Conservation (phyloP, 1,140 invertebrate species). For the Anagrus nilaparvatae region DNA sequence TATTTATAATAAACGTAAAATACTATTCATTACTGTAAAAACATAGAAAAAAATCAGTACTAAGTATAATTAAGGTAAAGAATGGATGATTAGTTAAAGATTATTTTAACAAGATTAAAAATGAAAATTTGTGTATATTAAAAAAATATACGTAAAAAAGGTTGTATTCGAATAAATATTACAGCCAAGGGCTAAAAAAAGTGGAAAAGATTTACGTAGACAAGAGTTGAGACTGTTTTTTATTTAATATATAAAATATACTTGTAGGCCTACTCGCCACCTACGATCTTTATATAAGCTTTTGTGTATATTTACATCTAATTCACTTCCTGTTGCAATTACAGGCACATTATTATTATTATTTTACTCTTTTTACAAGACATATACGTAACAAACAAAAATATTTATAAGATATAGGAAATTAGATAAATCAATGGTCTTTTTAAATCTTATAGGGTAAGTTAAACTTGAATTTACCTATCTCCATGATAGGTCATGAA, state of each 20-base stretch:
- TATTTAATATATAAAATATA: too few species aligned
- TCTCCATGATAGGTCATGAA: too few species aligned
- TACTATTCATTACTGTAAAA: too few species aligned
- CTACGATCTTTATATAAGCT: constrained; percentile 2
- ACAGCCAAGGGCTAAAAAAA: too few species aligned
- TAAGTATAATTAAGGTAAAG: too few species aligned
- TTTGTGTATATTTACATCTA: constrained; percentile 1
- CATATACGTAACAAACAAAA: not conserved
- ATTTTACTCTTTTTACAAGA: not conserved
- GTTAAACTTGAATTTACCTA: too few species aligned
- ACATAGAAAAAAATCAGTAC: too few species aligned
- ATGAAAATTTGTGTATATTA: too few species aligned
- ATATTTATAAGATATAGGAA: constrained; percentile 9
- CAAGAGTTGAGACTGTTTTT: constrained; percentile 4
- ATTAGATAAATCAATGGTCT: constrained; percentile 24
- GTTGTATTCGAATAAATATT: constrained; percentile 1
- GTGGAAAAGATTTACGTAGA: constrained; percentile 6
- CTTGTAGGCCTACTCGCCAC: not conserved
- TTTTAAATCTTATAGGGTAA: too few species aligned
- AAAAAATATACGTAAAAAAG: constrained; percentile 1
- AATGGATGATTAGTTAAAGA: too few species aligned
- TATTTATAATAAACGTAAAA: too few species aligned
- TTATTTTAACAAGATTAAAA: too few species aligned
- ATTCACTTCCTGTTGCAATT: constrained; percentile 15
- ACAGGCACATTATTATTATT: constrained; percentile 1